phyloP scores from a whole-genome alignment of 2,797 vertebrate genomes.

The Scyliorhinus canicula region DNA sequence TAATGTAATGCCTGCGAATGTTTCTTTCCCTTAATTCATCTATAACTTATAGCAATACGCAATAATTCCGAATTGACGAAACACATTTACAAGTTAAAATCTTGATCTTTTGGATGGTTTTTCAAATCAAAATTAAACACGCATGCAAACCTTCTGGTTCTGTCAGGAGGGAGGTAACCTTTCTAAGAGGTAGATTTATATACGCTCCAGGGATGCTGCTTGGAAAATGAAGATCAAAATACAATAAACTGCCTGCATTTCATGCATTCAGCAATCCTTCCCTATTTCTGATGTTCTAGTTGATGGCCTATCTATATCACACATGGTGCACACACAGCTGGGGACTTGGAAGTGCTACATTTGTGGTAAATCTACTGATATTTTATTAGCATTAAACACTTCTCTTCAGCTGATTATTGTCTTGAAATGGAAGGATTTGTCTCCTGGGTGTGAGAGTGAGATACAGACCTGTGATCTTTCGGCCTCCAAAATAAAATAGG shows the following conservation, averaged over 20 bases:
- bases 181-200: slow-evolving; percentile 34
- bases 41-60: neutral
- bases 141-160: neutral
- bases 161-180: slow-evolving; percentile 31
- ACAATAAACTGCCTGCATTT: slow-evolving; percentile 21
- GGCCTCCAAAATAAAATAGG: neutral
- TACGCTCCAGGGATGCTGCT: neutral
- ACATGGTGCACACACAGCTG: slow-evolving; percentile 37
- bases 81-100: slow-evolving; percentile 25
- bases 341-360: slow-evolving; percentile 5
- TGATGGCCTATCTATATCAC: slow-evolving; percentile 32
- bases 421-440: slow-evolving; percentile 14
- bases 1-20: slow-evolving; percentile 7
- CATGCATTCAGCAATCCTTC: slow-evolving; percentile 20
- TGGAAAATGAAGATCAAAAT: slow-evolving; percentile 26
- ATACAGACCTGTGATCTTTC: neutral
- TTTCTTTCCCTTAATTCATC: neutral
- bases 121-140: slow-evolving; percentile 20
- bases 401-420: slow-evolving; percentile 16
- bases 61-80: slow-evolving; percentile 1
- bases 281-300: slow-evolving; percentile 34
- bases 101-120: slow-evolving; percentile 30
- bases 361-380: slow-evolving; percentile 24
- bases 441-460: neutral
- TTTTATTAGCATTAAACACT: slow-evolving; percentile 38